phyloP scores from a whole-genome alignment of 2,113 vertebrate genomes.

The Ramphastos sulfuratus region DNA sequence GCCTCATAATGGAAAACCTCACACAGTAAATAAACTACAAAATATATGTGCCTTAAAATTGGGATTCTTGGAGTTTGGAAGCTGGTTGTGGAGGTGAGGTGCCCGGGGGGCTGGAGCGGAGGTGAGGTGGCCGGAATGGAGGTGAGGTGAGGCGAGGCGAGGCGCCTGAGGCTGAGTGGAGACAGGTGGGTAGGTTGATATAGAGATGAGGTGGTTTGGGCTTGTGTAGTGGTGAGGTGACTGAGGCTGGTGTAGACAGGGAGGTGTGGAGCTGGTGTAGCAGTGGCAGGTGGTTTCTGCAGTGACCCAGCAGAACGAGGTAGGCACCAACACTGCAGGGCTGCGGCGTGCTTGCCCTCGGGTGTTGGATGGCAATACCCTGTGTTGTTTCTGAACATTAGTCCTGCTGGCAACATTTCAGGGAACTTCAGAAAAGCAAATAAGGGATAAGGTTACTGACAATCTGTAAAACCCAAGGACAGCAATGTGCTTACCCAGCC shows the following conservation, averaged over 20 bases:
- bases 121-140: no score
- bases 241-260: no score
- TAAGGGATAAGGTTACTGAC: slow-evolving; percentile 36
- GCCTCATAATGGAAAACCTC: background rate
- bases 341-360: rapidly evolving
- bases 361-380: background rate
- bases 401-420: background rate
- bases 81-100: background rate
- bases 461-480: slow-evolving; percentile 35
- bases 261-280: background rate
- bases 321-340: rapidly evolving
- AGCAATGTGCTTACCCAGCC: slow-evolving; percentile 6
- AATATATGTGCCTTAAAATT: background rate
- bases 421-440: slow-evolving; percentile 39
- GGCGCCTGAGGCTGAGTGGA: no score
- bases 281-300: background rate
- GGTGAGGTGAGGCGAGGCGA: no score
- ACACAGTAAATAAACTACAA: background rate
- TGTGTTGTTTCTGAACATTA: background rate
- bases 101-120: background rate
- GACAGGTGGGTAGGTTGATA: no score
- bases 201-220: background rate
- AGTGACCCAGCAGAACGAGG: rapidly evolving
- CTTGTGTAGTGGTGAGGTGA: no score
- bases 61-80: background rate